These are phyloP conservation scores for Melanargia galathea DNA, from an alignment of 2,888 invertebrate species.

Conservation along the genomic window DNA sequence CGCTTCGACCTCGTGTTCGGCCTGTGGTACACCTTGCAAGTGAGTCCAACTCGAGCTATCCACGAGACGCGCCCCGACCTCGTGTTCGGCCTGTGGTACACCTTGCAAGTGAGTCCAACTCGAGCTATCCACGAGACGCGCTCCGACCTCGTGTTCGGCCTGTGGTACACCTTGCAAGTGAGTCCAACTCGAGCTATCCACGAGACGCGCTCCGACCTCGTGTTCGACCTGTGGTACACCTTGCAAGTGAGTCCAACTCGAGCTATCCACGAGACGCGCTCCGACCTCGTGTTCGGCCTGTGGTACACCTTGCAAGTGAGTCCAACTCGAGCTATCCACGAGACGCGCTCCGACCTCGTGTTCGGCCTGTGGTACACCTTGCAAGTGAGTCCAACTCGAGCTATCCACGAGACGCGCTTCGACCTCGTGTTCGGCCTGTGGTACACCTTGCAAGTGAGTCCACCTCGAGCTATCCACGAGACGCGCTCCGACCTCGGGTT, in stretches of 20 bases:
- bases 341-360: too few relatives aligned
- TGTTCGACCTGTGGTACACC: conserved; percentile 96
- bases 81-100: conserved; percentile 95
- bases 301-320: too few relatives aligned
- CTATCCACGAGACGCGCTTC: too few relatives aligned
- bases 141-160: conserved; percentile 92
- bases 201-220: conserved; percentile 91
- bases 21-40: conserved; percentile 96
- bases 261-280: too few relatives aligned
- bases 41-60: conserved; percentile 52
- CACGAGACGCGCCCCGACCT: conserved; percentile 94
- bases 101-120: conserved; percentile 88
- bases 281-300: too few relatives aligned
- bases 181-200: conserved; percentile 69
- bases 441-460: conserved; percentile 55
- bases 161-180: conserved; percentile 96
- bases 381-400: not conserved
- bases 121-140: conserved; percentile 86
- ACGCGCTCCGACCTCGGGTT: too few relatives aligned
- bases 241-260: conserved; percentile 54
- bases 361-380: too few relatives aligned
- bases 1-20: conserved; percentile 93
- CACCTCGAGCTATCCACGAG: too few relatives aligned
- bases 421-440: too few relatives aligned
- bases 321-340: too few relatives aligned